Evolutionary conservation across 2,797 vertebrate species (phyloP).

Genomic region (Margarornis squamiger): DNA sequence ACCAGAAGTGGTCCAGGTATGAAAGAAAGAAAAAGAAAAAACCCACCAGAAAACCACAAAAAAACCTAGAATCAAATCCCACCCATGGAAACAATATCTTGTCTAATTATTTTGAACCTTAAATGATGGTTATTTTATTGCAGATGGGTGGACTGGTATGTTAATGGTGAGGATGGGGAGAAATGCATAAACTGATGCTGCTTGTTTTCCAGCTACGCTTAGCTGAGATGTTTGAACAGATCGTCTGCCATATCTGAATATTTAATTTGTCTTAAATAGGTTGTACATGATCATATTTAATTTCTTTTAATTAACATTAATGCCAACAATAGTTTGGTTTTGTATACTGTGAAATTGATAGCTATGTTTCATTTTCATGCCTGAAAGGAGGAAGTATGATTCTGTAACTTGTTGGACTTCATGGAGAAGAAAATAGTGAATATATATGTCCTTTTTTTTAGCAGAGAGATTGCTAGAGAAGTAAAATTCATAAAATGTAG

Average conservation of each 20-base stretch:
- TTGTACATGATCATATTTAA: background rate
- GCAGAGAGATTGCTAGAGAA: background rate
- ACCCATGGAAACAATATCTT: fast-evolving
- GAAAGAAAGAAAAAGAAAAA: background rate
- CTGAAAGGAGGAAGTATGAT: background rate
- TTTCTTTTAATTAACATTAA: background rate
- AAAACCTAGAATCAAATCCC: background rate
- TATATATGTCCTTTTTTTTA: background rate
- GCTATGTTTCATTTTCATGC: background rate
- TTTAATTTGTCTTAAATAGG: background rate
- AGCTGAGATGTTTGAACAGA: background rate
- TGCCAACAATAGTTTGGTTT: background rate
- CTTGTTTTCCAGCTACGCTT: background rate
- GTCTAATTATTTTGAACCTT: background rate
- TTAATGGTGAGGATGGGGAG: background rate
- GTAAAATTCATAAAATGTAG: background rate
- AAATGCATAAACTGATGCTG: background rate
- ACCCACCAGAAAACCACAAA: background rate
- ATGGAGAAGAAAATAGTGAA: background rate
- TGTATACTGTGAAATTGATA: background rate
- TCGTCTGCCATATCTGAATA: background rate
- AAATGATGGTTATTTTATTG: background rate
- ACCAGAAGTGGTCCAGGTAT: background rate
- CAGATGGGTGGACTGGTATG: background rate
- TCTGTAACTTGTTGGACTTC: background rate